Conservation (phyloP, 2,888 invertebrate genomes). For the Thysanoteuthis rhombus region DNA sequence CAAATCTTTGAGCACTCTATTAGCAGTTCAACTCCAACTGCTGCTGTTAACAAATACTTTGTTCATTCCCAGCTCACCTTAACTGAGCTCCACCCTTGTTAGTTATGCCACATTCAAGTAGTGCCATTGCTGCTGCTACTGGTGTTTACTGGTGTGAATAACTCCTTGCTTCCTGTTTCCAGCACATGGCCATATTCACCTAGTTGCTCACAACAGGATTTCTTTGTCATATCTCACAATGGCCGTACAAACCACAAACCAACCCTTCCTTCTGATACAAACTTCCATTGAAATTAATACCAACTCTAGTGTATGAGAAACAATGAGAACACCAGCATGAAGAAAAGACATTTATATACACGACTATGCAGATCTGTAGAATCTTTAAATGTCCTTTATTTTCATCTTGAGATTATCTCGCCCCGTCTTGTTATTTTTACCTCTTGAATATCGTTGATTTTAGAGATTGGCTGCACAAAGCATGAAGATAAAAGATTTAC, state of each 20-base stretch:
- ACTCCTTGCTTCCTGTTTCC: not conserved
- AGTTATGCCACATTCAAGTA: constrained; percentile 12
- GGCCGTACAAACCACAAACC: not conserved
- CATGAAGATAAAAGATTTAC: no score
- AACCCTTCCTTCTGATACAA: not conserved
- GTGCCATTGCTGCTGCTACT: not conserved
- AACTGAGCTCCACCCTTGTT: not conserved
- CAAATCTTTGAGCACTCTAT: not conserved
- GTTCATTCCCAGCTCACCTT: constrained; percentile 12
- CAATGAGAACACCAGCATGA: not conserved
- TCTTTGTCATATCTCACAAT: not conserved
- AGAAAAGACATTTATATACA: not conserved
- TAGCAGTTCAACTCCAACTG: not conserved
- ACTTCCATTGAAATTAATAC: not conserved
- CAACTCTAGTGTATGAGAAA: not conserved
- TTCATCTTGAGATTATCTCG: not conserved
- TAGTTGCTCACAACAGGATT: not conserved
- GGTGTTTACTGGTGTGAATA: not conserved
- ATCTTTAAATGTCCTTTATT: not conserved
- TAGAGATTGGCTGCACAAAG: no score
- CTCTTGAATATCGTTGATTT: no score
- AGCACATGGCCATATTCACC: not conserved
- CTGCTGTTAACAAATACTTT: not conserved
- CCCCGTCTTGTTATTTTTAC: no score
- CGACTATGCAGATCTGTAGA: not conserved